phyloP scores from a whole-genome alignment of 2,113 vertebrate species.

The Toxotes jaculatrix region DNA sequence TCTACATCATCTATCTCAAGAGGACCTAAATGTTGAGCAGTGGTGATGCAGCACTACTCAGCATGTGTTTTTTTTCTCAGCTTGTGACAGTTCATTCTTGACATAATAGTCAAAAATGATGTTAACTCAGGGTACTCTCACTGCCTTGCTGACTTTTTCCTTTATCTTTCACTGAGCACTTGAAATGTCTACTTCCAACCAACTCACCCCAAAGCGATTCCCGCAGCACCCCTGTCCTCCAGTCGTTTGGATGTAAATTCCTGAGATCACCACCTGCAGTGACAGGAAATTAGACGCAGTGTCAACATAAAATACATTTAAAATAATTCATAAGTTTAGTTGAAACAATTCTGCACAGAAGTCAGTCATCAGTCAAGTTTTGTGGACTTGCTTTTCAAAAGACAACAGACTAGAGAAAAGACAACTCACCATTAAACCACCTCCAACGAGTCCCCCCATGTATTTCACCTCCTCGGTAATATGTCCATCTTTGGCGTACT shows the following conservation, averaged over 20 bases:
- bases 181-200: neutral
- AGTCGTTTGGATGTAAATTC: conserved; percentile 79
- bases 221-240: conserved; percentile 78
- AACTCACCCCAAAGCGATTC: conserved; percentile 84
- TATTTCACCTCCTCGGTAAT: conserved; percentile 86
- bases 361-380: neutral
- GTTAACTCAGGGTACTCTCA: too few relatives aligned
- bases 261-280: conserved; percentile 81
- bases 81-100: neutral
- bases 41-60: conserved; percentile 44
- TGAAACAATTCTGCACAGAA: neutral
- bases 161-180: neutral
- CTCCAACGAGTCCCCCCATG: conserved; percentile 86
- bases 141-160: neutral
- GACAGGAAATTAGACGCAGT: neutral
- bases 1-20: neutral
- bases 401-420: too few relatives aligned
- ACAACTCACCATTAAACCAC: conserved; percentile 84
- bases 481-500: conserved; percentile 75
- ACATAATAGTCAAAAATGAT: neutral
- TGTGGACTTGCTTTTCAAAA: neutral
- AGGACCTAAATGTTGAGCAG: neutral
- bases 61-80: neutral
- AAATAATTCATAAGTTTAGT: neutral
- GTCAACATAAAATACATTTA: neutral